phyloP scores from a whole-genome alignment of 2,888 invertebrate species.

The Stenoptilia bipunctidactyla region DNA sequence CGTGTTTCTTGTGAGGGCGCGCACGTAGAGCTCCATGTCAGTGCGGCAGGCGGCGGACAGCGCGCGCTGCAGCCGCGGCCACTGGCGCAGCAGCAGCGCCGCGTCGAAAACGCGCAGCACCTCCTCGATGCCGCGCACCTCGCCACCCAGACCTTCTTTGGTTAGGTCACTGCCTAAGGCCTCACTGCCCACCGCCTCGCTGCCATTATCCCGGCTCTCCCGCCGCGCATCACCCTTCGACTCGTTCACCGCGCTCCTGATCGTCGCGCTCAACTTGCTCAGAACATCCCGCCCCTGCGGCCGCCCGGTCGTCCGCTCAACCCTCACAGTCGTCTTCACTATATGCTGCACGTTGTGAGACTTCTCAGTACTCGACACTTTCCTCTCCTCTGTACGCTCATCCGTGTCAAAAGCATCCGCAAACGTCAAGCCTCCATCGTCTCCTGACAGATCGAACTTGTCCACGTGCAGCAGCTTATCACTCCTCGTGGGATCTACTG shows the following conservation, averaged over 20 bases:
- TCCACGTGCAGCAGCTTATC: conserved; percentile 33
- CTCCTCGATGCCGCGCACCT: conserved; percentile 51
- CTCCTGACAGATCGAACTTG: conserved; percentile 46
- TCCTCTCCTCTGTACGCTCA: conserved; percentile 29
- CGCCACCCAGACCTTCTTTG: conserved; percentile 6
- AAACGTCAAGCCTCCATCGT: conserved; percentile 54
- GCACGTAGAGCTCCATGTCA: conserved; percentile 73
- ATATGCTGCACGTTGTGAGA: conserved; percentile 62
- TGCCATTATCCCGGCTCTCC: conserved; percentile 21
- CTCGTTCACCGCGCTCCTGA: conserved; percentile 46
- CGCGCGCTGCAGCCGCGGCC: conserved; percentile 55
- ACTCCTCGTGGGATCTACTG: conserved; percentile 23
- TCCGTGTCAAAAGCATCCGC: conserved; percentile 39
- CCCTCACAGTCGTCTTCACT: conserved; percentile 39
- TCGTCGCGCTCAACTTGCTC: conserved; percentile 40
- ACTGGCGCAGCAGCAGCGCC: conserved; percentile 67
- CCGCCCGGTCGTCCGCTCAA: conserved; percentile 32
- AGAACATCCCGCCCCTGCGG: conserved; percentile 39
- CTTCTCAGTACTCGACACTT: conserved; percentile 42
- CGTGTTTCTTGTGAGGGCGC: conserved; percentile 66
- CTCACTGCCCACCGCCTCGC: conserved; percentile 21
- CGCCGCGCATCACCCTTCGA: conserved; percentile 29
- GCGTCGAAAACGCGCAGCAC: conserved; percentile 71
- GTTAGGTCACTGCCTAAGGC: too few species aligned
- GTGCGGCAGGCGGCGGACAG: conserved; percentile 63